phyloP scores from a whole-genome alignment of 2,113 vertebrate species.

The Ceratotherium simum region DNA sequence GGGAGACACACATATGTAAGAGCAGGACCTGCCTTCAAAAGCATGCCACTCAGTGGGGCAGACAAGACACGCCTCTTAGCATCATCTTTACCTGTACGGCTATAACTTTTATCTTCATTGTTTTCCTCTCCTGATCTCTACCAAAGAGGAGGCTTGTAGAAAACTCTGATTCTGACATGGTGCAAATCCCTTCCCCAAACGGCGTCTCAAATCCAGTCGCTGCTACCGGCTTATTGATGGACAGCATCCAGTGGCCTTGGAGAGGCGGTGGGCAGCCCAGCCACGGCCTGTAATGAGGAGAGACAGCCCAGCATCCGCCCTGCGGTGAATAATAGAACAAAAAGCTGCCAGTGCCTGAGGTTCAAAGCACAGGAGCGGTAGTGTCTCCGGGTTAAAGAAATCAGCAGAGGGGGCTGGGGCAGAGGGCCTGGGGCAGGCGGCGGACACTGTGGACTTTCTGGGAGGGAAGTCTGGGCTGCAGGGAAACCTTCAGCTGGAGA shows the following conservation, averaged over 20 bases:
- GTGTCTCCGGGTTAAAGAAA: conserved; percentile 61
- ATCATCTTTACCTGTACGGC: not conserved
- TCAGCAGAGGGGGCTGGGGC: not conserved
- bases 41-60: not conserved
- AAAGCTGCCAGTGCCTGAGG: conserved; percentile 68
- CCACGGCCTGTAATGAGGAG: conserved; percentile 79
- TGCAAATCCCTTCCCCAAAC: conserved; percentile 28
- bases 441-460: not conserved
- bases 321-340: conserved; percentile 87
- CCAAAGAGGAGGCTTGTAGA: not conserved
- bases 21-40: not conserved
- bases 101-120: not conserved
- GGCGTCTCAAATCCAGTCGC: conserved; percentile 61
- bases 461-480: not conserved
- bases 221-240: conserved; percentile 83
- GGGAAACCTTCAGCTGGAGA: not conserved
- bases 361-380: conserved; percentile 81
- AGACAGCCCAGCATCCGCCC: conserved; percentile 70
- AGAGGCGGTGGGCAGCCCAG: conserved; percentile 73
- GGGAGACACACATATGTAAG: not conserved
- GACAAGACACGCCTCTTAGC: not conserved
- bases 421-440: not conserved
- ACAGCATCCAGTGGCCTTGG: conserved; percentile 77
- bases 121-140: not conserved
- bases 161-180: not conserved